Base-by-base conservation (phyloP, 2,113 vertebrate genomes). In the Upupa epops region DNA sequence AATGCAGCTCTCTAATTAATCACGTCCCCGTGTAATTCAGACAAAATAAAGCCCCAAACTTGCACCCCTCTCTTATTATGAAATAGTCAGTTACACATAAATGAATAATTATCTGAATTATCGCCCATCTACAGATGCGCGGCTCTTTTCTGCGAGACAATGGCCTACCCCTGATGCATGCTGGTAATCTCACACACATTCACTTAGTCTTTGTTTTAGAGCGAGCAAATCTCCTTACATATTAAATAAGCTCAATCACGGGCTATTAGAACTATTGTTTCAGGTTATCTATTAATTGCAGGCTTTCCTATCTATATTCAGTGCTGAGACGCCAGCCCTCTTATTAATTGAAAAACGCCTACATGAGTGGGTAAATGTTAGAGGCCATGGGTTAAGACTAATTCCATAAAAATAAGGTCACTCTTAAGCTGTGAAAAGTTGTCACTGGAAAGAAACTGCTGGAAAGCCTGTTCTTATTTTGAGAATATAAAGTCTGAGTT, bases 231-330 rank as follows among this genome's bases (percentile, higher is more conserved):
- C 93, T 94, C 90, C 95, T 90, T 93, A 98, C 93, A 96, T 95
- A 96, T 95, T 97, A 97, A 98, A 91, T 87, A 92, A 86, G 76
- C 96, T 98, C 96, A 96, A 72, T 95, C 96, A 91, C 89, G 92
- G 97, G 86, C 97, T 98, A 98, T 98, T 98, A 98, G 97, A 96
- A 97, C 84, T 81, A 98, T 98, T 98, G 97, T 98, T 98, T 95
- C 79, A 89, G 59, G 88, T 97, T 98, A 98, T 98, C 97, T 98
- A 92, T 95, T 96, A 95, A 96, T 95, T 96, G 95, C 96, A 98
- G 97, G 86, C 89, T 95, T 96, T 59, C 72, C 55, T 54, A 96
- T 96, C 96, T 79, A 56, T 69, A 88, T 81, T 95, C 92, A 81
- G 29, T 88, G 91, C 91, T 90, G 93, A 93, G 91, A 96, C 37